Base-by-base conservation (phyloP, 2,113 vertebrate species). In the Nyctibius bracteatus region DNA sequence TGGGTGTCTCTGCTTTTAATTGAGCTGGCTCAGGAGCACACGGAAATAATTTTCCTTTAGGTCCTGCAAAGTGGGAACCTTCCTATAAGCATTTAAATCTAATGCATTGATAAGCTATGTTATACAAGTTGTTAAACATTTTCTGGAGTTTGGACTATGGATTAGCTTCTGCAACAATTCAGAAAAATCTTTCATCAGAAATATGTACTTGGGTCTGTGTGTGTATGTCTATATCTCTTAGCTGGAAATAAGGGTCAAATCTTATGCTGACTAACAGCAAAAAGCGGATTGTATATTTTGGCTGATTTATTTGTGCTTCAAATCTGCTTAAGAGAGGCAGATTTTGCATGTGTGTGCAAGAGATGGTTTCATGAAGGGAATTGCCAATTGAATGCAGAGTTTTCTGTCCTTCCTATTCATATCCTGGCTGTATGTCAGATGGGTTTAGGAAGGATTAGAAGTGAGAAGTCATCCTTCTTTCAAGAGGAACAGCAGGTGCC, bases 131-230 rank as follows among this genome's bases (percentile, higher is more conserved):
- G 31, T 49, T 59, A 66, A 90, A 57, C 3, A 7, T 15, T 43
- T 75, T 81, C 14, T 54, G 59, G 22, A 9, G 3, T 66, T 75
- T 72, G n/a, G 11, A 17, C 15, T 39, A 4, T 3, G 43, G 43
- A 47, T 55, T 33, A 11, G 6, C 20, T 37, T 77, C 54, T 77
- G 49, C 51, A 80, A 22, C 9, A 17, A 3, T 33, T 79, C 5
- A 49, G 71, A 54, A 59, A 81, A 80, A 73, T 37, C 23, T 79
- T 25, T 59, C 23, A 55, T 58, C 44, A 41, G 49, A 82, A 86
- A 28, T 0, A 0, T 41, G 31, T 57, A 6, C 27, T 65, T 41
- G 27, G 6, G 21, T 70, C 59, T 66, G 22, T 41, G 33, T 63
- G 9, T 49, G 0, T 35, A 25, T 46, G 18, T 66, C 55, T 75